These are phyloP conservation scores for Mylabris phalerata DNA, from an alignment of 1,140 invertebrate species.

Conservation along the genomic window DNA sequence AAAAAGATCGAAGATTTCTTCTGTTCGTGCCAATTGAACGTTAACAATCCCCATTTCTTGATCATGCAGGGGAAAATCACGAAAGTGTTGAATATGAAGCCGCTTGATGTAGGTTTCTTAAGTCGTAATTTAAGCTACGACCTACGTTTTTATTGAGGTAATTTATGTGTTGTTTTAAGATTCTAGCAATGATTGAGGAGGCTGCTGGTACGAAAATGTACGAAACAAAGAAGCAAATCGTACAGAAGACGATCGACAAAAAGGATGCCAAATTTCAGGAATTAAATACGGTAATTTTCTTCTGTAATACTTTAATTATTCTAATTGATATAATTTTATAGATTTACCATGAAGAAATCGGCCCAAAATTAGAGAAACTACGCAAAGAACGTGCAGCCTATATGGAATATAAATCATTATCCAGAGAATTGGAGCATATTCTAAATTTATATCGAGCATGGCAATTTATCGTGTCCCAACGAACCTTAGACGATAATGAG, in stretches of 20 bases:
- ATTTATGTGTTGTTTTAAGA: slow-evolving; percentile 45
- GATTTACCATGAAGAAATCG: slow-evolving; percentile 83
- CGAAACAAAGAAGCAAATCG: slow-evolving; percentile 85
- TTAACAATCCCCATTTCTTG: slow-evolving; percentile 12
- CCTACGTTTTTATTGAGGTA: neutral
- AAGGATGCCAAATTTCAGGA: slow-evolving; percentile 89
- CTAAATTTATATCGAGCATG: slow-evolving; percentile 70
- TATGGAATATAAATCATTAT: slow-evolving; percentile 80
- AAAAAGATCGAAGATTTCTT: slow-evolving; percentile 74
- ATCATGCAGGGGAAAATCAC: slow-evolving; percentile 99
- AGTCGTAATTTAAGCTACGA: too few relatives aligned
- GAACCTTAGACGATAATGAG: slow-evolving; percentile 48
- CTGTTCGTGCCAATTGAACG: slow-evolving; percentile 11
- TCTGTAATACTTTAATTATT: neutral
- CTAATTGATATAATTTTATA: slow-evolving; percentile 37
- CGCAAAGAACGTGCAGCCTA: slow-evolving; percentile 80
- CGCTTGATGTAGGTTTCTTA: slow-evolving; percentile 65
- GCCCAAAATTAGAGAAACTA: slow-evolving; percentile 79
- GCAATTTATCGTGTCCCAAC: slow-evolving; percentile 55
- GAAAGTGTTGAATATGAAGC: slow-evolving; percentile 99
- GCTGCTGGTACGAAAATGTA: slow-evolving; percentile 98
- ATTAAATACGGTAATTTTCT: slow-evolving; percentile 65
- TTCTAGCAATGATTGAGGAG: slow-evolving; percentile 98
- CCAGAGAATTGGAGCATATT: slow-evolving; percentile 78
- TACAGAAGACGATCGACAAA: slow-evolving; percentile 84